Conservation (phyloP, 2,113 vertebrate genomes). For the Fregata magnificens region DNA sequence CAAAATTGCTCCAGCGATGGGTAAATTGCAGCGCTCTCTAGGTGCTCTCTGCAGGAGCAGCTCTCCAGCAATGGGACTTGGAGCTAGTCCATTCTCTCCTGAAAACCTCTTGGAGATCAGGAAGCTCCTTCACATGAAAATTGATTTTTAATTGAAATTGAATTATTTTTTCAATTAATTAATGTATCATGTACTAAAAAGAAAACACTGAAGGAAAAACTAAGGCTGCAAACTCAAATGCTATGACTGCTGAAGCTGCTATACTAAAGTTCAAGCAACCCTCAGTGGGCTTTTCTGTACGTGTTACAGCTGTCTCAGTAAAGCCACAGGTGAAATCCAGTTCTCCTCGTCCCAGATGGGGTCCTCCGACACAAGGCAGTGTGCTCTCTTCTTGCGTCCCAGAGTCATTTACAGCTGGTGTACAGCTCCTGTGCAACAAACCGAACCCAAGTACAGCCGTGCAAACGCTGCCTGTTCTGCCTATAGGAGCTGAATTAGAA, state of each 20-base stretch:
- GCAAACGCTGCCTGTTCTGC: accelerated
- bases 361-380: accelerated
- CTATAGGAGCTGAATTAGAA: accelerated
- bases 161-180: not conserved
- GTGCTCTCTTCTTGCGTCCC: accelerated
- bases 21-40: accelerated
- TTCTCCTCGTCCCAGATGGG: not conserved
- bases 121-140: not conserved
- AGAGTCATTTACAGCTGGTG: accelerated
- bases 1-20: not conserved
- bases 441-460: accelerated
- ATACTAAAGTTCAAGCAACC: accelerated
- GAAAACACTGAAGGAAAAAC: not conserved
- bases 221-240: not conserved
- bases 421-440: accelerated
- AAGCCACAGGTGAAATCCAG: not conserved
- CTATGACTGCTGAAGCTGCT: not conserved
- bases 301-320: accelerated
- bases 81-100: not conserved
- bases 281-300: not conserved
- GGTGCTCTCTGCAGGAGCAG: not conserved
- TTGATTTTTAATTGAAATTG: accelerated
- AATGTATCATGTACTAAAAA: accelerated
- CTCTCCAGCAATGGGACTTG: not conserved
- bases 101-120: not conserved